phyloP scores from a whole-genome alignment of 2,113 vertebrate species.

The Pagrus major region DNA sequence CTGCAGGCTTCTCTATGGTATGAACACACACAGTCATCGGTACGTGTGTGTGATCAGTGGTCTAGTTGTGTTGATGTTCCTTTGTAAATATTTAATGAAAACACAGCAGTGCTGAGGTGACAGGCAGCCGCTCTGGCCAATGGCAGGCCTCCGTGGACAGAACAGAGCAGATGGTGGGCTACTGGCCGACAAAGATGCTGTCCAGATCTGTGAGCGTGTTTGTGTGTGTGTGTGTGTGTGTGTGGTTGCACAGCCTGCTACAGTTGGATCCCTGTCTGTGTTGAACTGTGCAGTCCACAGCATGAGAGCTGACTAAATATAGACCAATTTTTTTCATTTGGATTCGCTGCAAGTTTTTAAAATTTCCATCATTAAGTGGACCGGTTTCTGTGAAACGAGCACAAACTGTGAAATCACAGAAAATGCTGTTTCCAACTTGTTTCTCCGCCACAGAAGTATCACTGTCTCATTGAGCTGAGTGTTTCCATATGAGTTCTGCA shows the following conservation, averaged over 20 bases:
- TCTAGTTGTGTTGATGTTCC: neutral
- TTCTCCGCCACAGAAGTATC: neutral
- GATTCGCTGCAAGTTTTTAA: neutral
- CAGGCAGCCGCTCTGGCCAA: conserved; percentile 35
- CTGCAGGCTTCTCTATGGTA: neutral
- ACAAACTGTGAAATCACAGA: neutral
- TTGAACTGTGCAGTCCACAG: conserved; percentile 1
- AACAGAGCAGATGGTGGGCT: conserved; percentile 35
- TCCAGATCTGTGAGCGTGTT: conserved; percentile 12
- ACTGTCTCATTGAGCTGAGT: neutral
- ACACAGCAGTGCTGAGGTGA: conserved; percentile 43
- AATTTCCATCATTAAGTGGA: neutral
- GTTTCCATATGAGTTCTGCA: too few species aligned
- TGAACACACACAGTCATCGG: neutral
- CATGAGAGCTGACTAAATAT: conserved; percentile 27
- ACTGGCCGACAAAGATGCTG: conserved; percentile 9
- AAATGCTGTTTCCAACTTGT: neutral
- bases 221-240: conserved; percentile 25
- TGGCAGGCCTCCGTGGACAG: conserved; percentile 2
- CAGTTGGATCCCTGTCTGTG: conserved; percentile 21
- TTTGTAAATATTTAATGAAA: conserved; percentile 41
- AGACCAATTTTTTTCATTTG: neutral
- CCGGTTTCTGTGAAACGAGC: neutral
- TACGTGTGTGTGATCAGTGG: conserved; percentile 1
- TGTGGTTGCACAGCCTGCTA: conserved; percentile 40